Conservation (phyloP, 1,140 invertebrate genomes). For the Patella vulgata region DNA sequence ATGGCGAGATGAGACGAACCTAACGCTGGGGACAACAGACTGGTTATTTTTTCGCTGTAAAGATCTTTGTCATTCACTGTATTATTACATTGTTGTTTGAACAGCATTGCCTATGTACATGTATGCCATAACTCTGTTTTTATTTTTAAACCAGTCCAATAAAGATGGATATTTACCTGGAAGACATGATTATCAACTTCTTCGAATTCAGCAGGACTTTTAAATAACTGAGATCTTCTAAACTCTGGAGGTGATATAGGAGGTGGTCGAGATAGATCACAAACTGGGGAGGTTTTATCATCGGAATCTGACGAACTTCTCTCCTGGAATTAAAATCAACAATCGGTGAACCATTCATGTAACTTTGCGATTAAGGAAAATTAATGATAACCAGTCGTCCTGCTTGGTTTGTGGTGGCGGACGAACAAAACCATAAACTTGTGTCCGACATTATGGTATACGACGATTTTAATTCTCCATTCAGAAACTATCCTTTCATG, state of each 20-base stretch:
- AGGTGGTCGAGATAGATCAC: slow-evolving; percentile 45
- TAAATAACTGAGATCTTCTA: slow-evolving; percentile 52
- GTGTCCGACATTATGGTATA: neutral
- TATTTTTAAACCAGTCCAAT: too few relatives aligned
- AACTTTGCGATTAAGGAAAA: neutral
- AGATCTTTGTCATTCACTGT: too few relatives aligned
- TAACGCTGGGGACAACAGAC: too few relatives aligned
- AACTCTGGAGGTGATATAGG: slow-evolving; percentile 53
- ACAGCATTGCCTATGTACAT: too few relatives aligned
- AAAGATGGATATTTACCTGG: too few relatives aligned
- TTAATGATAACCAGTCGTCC: neutral
- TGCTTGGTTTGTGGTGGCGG: neutral
- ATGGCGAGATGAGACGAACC: too few relatives aligned
- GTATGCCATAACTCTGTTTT: too few relatives aligned
- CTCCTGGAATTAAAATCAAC: slow-evolving; percentile 13
- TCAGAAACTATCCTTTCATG: neutral
- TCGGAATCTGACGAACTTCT: slow-evolving; percentile 40
- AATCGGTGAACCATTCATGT: neutral
- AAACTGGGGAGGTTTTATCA: slow-evolving; percentile 22
- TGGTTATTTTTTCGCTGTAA: too few relatives aligned
- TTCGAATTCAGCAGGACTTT: slow-evolving; percentile 52
- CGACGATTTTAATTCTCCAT: too few relatives aligned
- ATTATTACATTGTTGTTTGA: too few relatives aligned
- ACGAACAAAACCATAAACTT: neutral
- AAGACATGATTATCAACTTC: slow-evolving; percentile 55